Conservation (phyloP, 2,888 invertebrate genomes). For the Lysandra coridon region DNA sequence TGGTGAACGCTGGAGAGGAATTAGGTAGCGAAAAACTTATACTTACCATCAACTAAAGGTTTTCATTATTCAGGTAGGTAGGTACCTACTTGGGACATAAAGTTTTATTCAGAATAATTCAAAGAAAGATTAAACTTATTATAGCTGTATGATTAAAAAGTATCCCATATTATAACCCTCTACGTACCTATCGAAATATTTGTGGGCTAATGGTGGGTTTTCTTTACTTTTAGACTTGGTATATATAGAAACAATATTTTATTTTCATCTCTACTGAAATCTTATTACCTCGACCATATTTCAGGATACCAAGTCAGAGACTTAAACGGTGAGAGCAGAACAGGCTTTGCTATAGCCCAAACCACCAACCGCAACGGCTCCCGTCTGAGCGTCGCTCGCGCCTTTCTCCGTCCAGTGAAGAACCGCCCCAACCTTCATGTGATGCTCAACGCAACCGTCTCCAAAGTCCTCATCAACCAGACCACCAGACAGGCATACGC, state of each 20-base stretch:
- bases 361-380: constrained; percentile 93
- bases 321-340: constrained; percentile 88
- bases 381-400: constrained; percentile 88
- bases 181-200: too few species aligned
- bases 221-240: too few species aligned
- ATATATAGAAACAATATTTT: too few species aligned
- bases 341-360: constrained; percentile 93
- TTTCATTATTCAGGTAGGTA: too few species aligned
- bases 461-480: constrained; percentile 87
- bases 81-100: too few species aligned
- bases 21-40: constrained; percentile 73
- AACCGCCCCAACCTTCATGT: constrained; percentile 89
- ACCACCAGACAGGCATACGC: constrained; percentile 87
- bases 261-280: too few species aligned
- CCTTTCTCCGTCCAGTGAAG: constrained; percentile 90
- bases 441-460: constrained; percentile 90
- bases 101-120: too few species aligned
- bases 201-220: too few species aligned
- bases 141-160: too few species aligned
- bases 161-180: too few species aligned
- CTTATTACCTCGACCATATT: constrained; percentile 11
- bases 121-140: too few species aligned
- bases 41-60: too few species aligned
- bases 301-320: constrained; percentile 87
- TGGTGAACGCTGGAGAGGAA: constrained; percentile 89